These are phyloP conservation scores for Pogonomyrmex barbatus DNA, from an alignment of 1,140 invertebrate genomes.

Conservation along the genomic window DNA sequence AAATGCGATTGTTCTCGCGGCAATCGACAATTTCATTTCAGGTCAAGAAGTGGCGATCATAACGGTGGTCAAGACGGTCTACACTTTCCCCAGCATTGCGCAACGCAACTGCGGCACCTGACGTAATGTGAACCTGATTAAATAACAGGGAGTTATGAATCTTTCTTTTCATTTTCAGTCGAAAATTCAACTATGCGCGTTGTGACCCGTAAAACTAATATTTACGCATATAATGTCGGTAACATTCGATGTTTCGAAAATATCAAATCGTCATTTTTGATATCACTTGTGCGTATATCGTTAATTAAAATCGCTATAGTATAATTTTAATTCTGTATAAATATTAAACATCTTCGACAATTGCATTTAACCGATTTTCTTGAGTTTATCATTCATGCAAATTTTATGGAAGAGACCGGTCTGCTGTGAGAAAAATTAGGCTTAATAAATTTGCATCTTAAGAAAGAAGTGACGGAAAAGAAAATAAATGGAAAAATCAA, in stretches of 20 bases:
- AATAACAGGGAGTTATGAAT: conserved; percentile 76
- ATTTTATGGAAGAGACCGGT: not conserved
- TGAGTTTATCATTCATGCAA: not conserved
- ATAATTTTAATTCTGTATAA: not conserved
- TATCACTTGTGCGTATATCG: not conserved
- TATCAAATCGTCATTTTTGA: not conserved
- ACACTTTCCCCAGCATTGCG: conserved; percentile 81
- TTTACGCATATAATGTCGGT: not conserved
- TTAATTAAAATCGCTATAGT: not conserved
- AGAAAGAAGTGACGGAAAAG: not conserved
- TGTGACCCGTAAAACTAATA: not conserved
- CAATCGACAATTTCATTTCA: conserved; percentile 73
- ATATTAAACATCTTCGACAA: not conserved
- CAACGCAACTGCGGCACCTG: conserved; percentile 74
- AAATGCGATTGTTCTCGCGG: conserved; percentile 23
- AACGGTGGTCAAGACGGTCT: conserved; percentile 76
- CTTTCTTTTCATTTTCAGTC: conserved; percentile 33
- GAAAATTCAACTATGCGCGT: conserved; percentile 36
- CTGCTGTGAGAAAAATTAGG: not conserved
- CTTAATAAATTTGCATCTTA: not conserved
- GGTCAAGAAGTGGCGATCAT: conserved; percentile 78
- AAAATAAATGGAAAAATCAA: not conserved
- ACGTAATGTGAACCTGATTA: conserved; percentile 81
- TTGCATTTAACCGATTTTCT: not conserved
- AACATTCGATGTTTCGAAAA: not conserved